Conservation (phyloP, 2,888 invertebrate species). For the Oasisia sp. region DNA sequence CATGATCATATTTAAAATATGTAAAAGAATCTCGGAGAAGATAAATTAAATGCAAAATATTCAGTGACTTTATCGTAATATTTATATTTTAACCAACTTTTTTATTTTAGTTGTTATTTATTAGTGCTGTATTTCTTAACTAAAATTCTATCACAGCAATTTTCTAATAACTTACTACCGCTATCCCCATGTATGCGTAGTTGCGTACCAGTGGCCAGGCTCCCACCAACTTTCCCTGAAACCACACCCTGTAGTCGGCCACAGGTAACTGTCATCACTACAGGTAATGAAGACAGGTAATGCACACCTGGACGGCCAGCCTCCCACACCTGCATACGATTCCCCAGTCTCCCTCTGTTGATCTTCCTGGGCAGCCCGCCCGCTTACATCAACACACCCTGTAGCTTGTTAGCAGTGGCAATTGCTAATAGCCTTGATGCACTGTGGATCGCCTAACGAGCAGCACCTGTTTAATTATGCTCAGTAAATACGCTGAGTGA, state of each 20-base stretch:
- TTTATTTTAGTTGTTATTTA: too few relatives aligned
- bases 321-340: not conserved
- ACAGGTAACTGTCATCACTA: constrained; percentile 2
- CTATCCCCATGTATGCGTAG: too few relatives aligned
- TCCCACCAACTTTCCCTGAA: too few relatives aligned
- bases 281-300: not conserved
- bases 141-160: too few relatives aligned
- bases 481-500: constrained; percentile 7
- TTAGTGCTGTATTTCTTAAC: too few relatives aligned
- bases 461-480: not conserved
- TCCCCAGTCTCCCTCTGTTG: not conserved
- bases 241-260: not conserved
- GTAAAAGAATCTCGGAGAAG: too few relatives aligned
- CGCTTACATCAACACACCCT: not conserved
- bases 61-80: too few relatives aligned
- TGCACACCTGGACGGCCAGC: not conserved
- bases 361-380: not conserved
- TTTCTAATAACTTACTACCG: too few relatives aligned
- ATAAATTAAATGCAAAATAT: too few relatives aligned
- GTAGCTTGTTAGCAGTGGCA: not conserved
- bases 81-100: too few relatives aligned
- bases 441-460: not conserved
- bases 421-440: constrained; percentile 13
- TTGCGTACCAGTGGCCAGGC: too few relatives aligned
- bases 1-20: too few relatives aligned